Conservation (phyloP, 2,888 invertebrate species). For the Hyposoter dolosus region DNA sequence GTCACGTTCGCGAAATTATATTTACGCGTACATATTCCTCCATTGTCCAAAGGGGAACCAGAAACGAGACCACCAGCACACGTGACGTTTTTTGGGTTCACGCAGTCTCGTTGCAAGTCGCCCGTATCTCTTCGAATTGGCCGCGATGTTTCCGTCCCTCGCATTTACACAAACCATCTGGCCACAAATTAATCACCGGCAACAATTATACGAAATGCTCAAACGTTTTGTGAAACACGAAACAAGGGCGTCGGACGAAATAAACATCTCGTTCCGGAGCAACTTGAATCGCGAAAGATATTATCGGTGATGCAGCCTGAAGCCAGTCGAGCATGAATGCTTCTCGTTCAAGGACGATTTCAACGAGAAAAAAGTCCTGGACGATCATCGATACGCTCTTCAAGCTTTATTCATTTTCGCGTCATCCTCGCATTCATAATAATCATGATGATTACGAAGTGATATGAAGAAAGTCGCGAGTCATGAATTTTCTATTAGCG, state of each 20-base stretch:
- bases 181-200: not conserved
- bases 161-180: not conserved
- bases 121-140: not conserved
- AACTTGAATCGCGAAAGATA: not conserved
- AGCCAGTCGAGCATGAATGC: not conserved
- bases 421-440: conserved; percentile 32
- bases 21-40: not conserved
- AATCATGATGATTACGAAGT: conserved; percentile 13
- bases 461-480: conserved; percentile 61
- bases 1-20: conserved; percentile 10
- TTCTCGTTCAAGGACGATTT: conserved; percentile 28
- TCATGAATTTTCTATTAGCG: conserved; percentile 66
- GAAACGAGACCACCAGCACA: not conserved
- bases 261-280: not conserved
- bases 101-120: not conserved
- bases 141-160: not conserved
- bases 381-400: conserved; percentile 46
- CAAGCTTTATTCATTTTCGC: conserved; percentile 60
- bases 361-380: conserved; percentile 26
- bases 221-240: not conserved
- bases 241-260: not conserved
- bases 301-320: not conserved
- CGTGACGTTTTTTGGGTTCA: not conserved
- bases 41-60: not conserved
- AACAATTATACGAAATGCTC: not conserved